Evolutionary conservation across 2,113 vertebrate species (phyloP).

Genomic region (Zosterops hypoxanthus): DNA sequence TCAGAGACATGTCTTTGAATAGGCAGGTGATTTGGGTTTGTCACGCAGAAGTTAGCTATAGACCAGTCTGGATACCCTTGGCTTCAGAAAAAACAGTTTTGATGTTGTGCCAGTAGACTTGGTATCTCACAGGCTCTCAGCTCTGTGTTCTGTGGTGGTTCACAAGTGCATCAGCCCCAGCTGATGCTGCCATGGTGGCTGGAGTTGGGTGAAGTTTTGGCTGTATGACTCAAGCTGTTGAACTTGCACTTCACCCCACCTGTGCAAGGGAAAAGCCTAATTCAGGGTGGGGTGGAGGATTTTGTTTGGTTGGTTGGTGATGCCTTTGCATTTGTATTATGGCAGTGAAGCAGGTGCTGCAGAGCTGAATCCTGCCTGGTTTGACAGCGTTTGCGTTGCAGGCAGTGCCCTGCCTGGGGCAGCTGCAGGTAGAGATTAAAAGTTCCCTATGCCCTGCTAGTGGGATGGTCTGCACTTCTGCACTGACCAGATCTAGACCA

Average conservation of each 20-base stretch:
- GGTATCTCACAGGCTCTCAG: neutral
- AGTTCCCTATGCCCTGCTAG: fast-evolving
- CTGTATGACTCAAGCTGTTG: neutral
- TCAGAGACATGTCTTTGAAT: neutral
- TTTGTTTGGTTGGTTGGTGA: neutral
- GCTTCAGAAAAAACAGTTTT: neutral
- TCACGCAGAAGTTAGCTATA: neutral
- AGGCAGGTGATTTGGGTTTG: neutral
- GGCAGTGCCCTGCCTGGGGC: neutral
- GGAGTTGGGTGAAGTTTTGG: neutral
- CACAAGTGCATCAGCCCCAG: neutral
- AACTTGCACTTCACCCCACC: neutral
- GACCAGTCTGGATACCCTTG: neutral
- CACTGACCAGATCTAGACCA: fast-evolving
- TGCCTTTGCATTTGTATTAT: neutral
- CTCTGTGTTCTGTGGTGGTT: fast-evolving
- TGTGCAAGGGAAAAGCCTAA: fast-evolving
- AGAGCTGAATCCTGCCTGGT: neutral
- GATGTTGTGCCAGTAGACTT: fast-evolving
- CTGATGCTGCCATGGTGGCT: neutral
- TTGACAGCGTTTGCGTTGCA: neutral
- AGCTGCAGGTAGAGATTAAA: neutral
- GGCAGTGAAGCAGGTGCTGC: neutral
- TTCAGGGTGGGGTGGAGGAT: neutral
- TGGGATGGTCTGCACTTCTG: neutral